Conservation (phyloP, 2,888 invertebrate genomes). For the Mantis religiosa region DNA sequence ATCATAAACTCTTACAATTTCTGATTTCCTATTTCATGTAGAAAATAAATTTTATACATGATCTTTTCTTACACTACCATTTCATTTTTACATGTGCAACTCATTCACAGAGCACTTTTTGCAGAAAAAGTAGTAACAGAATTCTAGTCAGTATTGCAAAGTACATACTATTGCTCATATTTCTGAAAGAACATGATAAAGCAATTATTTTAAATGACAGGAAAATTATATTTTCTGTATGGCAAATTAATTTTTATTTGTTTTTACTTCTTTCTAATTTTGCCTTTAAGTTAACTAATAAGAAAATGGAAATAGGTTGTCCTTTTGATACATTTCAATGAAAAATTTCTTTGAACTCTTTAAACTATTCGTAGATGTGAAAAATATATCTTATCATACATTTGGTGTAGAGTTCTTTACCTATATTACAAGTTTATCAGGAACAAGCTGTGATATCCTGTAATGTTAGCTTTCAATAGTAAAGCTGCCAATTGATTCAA, state of each 20-base stretch:
- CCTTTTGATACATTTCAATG: background rate
- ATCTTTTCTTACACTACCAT: background rate
- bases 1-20: constrained; percentile 7
- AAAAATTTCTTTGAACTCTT: background rate
- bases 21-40: constrained; percentile 11
- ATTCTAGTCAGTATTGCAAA: background rate
- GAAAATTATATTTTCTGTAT: background rate
- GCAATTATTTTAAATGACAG: background rate
- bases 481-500: background rate
- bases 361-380: constrained; percentile 5
- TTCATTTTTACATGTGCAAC: constrained; percentile 1
- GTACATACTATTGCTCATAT: background rate
- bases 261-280: too few relatives aligned
- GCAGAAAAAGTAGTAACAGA: background rate
- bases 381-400: constrained; percentile 11
- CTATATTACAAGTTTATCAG: background rate
- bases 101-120: background rate
- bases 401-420: constrained; percentile 7
- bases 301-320: background rate
- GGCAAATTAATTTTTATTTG: too few relatives aligned
- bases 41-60: constrained; percentile 5
- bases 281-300: background rate
- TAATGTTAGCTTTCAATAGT: background rate
- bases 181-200: background rate
- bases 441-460: background rate